These are phyloP conservation scores for Physocephala rufipes DNA, from an alignment of 2,888 invertebrate species.

Conservation along the genomic window DNA sequence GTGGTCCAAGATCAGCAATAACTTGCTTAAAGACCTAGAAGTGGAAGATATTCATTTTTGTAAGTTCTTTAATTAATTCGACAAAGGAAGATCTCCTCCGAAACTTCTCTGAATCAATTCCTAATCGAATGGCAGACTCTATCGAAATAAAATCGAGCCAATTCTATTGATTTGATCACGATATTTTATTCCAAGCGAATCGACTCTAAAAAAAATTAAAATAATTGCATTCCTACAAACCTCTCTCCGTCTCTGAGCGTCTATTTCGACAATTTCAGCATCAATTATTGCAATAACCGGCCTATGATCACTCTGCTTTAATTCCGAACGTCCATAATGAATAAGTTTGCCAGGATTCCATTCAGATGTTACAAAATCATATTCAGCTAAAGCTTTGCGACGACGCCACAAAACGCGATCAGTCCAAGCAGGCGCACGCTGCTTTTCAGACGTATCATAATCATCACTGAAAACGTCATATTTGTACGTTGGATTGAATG, in stretches of 20 bases:
- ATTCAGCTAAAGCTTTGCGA: constrained; percentile 77
- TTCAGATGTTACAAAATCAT: constrained; percentile 70
- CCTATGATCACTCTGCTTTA: constrained; percentile 97
- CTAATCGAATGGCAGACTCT: too few species aligned
- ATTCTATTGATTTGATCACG: too few species aligned
- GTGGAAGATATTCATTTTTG: background rate
- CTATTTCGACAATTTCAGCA: constrained; percentile 84
- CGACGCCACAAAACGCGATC: constrained; percentile 96
- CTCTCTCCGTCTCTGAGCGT: constrained; percentile 75
- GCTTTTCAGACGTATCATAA: constrained; percentile 98
- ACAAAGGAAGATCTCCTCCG: background rate
- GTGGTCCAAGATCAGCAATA: constrained; percentile 88
- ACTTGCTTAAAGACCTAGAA: constrained; percentile 82
- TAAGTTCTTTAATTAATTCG: too few species aligned
- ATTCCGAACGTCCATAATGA: constrained; percentile 88
- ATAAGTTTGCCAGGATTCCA: constrained; percentile 82
- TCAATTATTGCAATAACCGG: constrained; percentile 94
- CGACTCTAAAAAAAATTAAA: too few species aligned
- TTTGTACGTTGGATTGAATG: constrained; percentile 97
- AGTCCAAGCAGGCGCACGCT: constrained; percentile 97
- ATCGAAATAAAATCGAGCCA: too few species aligned
- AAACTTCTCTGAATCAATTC: too few species aligned
- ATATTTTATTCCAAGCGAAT: too few species aligned
- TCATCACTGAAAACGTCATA: constrained; percentile 98
- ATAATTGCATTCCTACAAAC: constrained; percentile 37